Conservation (phyloP, 2,797 vertebrate genomes). For the Microctenopoma steveboyesi region DNA sequence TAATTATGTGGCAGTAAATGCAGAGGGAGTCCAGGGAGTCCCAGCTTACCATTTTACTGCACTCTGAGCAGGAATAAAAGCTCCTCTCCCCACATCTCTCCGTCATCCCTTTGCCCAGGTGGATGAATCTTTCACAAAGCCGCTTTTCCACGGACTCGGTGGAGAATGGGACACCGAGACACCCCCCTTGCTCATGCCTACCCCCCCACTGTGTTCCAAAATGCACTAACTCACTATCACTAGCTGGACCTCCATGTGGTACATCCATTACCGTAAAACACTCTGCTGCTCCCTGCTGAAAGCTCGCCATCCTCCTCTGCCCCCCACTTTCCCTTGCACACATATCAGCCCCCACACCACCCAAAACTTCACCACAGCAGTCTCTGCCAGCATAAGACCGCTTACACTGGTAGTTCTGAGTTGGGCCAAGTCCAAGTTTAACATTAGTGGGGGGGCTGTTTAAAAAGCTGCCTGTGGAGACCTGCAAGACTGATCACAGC, state of each 20-base stretch:
- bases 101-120: constrained; percentile 47
- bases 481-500: constrained; percentile 56
- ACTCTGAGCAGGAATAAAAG: constrained; percentile 73
- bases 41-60: constrained; percentile 41
- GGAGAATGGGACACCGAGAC: constrained; percentile 32
- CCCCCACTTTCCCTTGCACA: constrained; percentile 23
- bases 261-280: constrained; percentile 78
- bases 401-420: constrained; percentile 73
- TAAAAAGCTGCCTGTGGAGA: constrained; percentile 67
- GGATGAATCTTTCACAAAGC: constrained; percentile 57
- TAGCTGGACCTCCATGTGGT: constrained; percentile 78
- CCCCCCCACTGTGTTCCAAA: constrained; percentile 5
- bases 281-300: constrained; percentile 71
- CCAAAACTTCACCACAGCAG: constrained; percentile 11
- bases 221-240: constrained; percentile 48
- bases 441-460: constrained; percentile 66
- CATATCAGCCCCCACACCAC: constrained; percentile 28
- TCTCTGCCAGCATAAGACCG: constrained; percentile 49
- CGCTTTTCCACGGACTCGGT: constrained; percentile 31
- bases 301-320: constrained; percentile 55
- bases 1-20: constrained; percentile 51
- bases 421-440: constrained; percentile 77
- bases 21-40: constrained; percentile 33
- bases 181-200: not conserved
- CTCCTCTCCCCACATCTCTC: constrained; percentile 21